Conservation (phyloP, 2,888 invertebrate genomes). For the Nipponacmea schrenckii region DNA sequence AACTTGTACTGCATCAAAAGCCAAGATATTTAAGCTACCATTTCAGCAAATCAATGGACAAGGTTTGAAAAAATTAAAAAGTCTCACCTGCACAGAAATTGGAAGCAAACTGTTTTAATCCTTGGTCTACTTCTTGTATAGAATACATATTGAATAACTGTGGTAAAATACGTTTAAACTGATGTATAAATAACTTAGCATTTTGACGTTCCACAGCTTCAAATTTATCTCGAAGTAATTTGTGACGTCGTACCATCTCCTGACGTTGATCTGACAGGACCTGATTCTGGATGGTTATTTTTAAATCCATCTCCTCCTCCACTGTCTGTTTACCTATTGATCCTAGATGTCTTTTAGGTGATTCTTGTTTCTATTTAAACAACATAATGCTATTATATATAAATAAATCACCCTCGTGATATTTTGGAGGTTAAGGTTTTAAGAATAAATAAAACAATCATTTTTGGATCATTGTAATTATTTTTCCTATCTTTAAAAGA, state of each 20-base stretch:
- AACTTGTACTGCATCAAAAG: background rate
- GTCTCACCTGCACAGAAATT: conserved; percentile 86
- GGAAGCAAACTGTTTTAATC: conserved; percentile 90
- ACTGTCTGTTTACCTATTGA: background rate
- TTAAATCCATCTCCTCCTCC: conserved; percentile 9
- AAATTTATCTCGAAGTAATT: conserved; percentile 31
- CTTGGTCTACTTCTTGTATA: conserved; percentile 89
- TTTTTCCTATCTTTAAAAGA: too few species aligned
- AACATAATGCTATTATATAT: too few species aligned
- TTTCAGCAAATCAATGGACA: too few species aligned
- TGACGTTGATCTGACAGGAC: conserved; percentile 7
- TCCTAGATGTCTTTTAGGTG: background rate
- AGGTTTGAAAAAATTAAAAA: too few species aligned
- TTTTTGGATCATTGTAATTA: too few species aligned
- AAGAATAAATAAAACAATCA: too few species aligned
- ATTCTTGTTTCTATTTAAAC: background rate
- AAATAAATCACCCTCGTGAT: too few species aligned
- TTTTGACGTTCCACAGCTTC: conserved; percentile 80
- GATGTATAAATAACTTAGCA: conserved; percentile 84
- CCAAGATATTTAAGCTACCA: background rate
- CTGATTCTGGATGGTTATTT: conserved; percentile 18
- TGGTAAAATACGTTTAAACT: conserved; percentile 80
- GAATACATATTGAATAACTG: conserved; percentile 80
- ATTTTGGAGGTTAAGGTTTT: too few species aligned
- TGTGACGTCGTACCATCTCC: conserved; percentile 11